Evolutionary conservation across 1,140 invertebrate species (phyloP), one percentile per base, ranked within the genome.

Genomic region (Eupeodes corollae): DNA sequence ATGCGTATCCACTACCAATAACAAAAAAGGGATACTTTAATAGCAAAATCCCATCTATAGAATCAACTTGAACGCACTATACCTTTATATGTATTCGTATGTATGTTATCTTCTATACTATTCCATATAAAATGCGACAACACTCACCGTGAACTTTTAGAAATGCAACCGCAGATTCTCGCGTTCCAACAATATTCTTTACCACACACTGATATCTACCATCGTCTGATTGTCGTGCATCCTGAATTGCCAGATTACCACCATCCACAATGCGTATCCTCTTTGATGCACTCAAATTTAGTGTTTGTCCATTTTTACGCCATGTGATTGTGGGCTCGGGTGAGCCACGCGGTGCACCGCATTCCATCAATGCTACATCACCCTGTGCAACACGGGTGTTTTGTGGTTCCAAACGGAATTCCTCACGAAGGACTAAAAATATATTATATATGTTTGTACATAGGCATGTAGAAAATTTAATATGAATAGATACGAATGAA

Each of bases 181-280:
- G 73, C 6, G 78, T 77, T 21, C 87, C 90, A 5, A 83, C 89
- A 15, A 83, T 78, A 70, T 92, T 93, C 57, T 80, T 79, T 1
- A 88, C 89, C 15, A 90, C 72, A 61, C 90, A 94, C 53, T 85
- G 80, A 65, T 91, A 94, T 48, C 80, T 73, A 8, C 89, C 90
- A 53, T 83, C 81, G 63, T 94, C 90, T 14, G 77, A 77, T 60
- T 84, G 79, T 45, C 81, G 75, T 0, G 84, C 79, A 63, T 89
- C 82, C 59, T 84, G 82, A 54, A 93, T 87, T 38, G 84, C 80
- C 46, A 92, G 73, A 69, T 86, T 87, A 1, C 84, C 87, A 26
- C 79, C 88, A 54, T 83, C 80, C 3, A 83, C 80, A 47, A 94
- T 75, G 53, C 82, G 81, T 54, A 91, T 79, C 59, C 86, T 55